A percentile compares a stretch with the other conserved stretches of the same genome.
Evolutionary conservation across 2,888 invertebrate genomes (phyloP).

Genomic region (Lordiphosa andalusiaca): DNA sequence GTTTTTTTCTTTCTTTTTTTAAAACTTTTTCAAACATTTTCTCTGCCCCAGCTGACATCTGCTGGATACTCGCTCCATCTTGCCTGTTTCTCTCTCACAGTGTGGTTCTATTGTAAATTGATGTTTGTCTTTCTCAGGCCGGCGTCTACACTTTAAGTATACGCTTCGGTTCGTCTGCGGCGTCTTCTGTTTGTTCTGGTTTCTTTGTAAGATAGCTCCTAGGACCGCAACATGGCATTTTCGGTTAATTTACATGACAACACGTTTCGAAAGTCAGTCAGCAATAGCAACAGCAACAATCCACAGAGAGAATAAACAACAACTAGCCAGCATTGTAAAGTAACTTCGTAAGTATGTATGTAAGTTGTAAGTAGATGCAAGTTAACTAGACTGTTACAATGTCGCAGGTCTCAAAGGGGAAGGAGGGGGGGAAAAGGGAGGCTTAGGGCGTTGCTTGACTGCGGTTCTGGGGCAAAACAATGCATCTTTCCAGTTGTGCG

Average conservation of each 20-base stretch:
- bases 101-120: constrained; percentile 3
- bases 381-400: constrained; percentile 74
- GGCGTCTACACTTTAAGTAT: no score
- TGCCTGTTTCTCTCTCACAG: no score
- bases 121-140: constrained; percentile 69
- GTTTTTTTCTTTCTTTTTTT: no score
- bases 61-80: no score
- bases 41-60: no score
- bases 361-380: constrained; percentile 40
- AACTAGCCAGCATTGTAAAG: constrained; percentile 31
- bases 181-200: constrained; percentile 50
- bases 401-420: constrained; percentile 32
- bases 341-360: constrained; percentile 36
- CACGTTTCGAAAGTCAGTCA: constrained; percentile 72
- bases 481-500: constrained; percentile 56
- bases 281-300: constrained; percentile 31
- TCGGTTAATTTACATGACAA: constrained; percentile 73
- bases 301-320: constrained; percentile 20
- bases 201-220: constrained; percentile 31
- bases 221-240: constrained; percentile 41
- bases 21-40: no score
- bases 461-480: constrained; percentile 71
- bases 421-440: neutral
- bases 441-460: constrained; percentile 56
- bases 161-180: neutral